Percentiles rank a stretch among this genome's conserved stretches.
Evolutionary conservation across 1,140 invertebrate genomes (phyloP).

Genomic region (Heterodera schachtii): DNA sequence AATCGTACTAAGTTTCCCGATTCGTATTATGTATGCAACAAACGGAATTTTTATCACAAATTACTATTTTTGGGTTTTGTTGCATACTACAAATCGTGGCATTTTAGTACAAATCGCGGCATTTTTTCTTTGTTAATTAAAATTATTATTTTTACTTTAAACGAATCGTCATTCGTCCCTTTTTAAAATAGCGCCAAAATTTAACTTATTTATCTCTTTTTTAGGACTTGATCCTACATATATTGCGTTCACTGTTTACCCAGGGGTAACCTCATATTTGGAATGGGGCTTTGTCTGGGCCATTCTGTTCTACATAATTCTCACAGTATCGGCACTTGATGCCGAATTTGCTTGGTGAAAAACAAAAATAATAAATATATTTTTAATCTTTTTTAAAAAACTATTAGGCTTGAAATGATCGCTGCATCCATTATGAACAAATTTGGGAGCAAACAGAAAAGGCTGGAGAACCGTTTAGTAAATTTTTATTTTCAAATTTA

Average conservation of each 20-base stretch:
- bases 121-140: no score
- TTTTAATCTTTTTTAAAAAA: no score
- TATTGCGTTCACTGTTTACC: conserved; percentile 60
- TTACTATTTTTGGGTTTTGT: no score
- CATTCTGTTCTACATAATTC: conserved; percentile 59
- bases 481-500: not conserved
- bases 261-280: conserved; percentile 59
- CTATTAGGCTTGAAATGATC: conserved; percentile 61
- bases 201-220: conserved; percentile 26
- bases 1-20: no score
- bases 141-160: no score
- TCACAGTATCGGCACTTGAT: conserved; percentile 57
- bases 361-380: not conserved
- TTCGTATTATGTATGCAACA: no score
- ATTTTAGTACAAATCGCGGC: no score
- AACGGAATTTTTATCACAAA: no score
- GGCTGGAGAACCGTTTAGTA: conserved; percentile 48
- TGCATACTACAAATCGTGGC: no score
- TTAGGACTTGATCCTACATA: conserved; percentile 57
- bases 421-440: conserved; percentile 62
- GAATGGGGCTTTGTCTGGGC: conserved; percentile 60
- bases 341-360: conserved; percentile 63
- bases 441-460: conserved; percentile 50
- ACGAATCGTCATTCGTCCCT: no score
- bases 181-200: no score